These are phyloP conservation scores for Crossocerus cetratus DNA, from an alignment of 2,888 invertebrate genomes.

Conservation along the genomic window DNA sequence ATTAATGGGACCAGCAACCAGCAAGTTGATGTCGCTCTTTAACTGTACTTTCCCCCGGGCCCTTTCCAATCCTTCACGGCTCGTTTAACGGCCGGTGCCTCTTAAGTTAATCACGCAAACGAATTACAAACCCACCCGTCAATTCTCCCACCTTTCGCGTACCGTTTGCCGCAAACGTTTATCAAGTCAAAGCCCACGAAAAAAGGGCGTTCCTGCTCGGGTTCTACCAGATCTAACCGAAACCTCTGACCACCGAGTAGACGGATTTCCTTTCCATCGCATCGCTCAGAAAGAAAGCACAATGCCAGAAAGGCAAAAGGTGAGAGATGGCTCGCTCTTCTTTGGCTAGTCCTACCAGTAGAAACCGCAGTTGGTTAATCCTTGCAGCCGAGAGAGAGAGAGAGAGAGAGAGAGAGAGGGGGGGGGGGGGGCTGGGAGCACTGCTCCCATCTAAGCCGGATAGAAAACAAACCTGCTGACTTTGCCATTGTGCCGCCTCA, in stretches of 20 bases:
- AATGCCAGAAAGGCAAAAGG: neutral
- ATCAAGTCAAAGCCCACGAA: neutral
- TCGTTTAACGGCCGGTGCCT: conserved; percentile 6
- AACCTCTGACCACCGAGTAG: too few relatives aligned
- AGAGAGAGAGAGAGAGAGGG: too few relatives aligned
- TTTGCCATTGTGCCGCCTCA: conserved; percentile 30
- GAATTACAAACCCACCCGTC: too few relatives aligned
- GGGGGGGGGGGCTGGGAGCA: neutral
- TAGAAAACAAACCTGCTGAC: conserved; percentile 51
- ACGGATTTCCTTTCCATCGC: too few relatives aligned
- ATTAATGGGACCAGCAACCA: conserved; percentile 42
- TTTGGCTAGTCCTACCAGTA: neutral
- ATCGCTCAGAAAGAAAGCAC: too few relatives aligned
- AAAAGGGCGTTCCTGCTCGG: too few relatives aligned
- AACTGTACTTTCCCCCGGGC: neutral
- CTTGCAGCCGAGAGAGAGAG: neutral
- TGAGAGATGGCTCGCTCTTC: neutral
- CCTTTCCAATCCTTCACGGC: conserved; percentile 9
- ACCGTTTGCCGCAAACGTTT: neutral
- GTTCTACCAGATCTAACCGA: too few relatives aligned
- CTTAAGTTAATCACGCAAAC: too few relatives aligned
- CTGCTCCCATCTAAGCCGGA: conserved; percentile 34
- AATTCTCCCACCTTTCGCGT: neutral
- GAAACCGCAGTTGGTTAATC: neutral
- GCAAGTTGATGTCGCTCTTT: conserved; percentile 22